Conservation (phyloP, 2,113 vertebrate species). For the Rhabdomys dilectus region DNA sequence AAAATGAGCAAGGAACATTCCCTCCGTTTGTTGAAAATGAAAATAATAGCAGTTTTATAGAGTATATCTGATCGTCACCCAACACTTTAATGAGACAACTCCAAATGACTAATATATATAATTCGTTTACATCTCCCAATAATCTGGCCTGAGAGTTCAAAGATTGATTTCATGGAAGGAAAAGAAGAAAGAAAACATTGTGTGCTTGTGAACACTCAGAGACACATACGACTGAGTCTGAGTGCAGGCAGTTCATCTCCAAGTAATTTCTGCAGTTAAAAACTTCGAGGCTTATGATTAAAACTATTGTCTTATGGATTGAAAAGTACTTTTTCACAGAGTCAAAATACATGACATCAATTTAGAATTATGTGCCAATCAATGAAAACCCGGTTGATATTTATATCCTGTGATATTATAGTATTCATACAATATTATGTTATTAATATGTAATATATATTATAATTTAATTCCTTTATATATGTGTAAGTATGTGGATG, state of each 20-base stretch:
- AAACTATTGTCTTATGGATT: not conserved
- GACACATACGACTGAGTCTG: not conserved
- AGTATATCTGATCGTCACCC: no score
- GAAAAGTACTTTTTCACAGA: not conserved
- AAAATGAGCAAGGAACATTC: not conserved
- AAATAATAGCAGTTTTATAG: not conserved
- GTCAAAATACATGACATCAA: not conserved
- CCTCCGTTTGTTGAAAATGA: accelerated
- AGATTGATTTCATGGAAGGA: accelerated
- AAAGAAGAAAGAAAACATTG: not conserved
- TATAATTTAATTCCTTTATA: not conserved
- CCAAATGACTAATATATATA: accelerated
- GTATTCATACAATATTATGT: no score
- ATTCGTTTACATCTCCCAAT: not conserved
- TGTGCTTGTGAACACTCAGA: not conserved
- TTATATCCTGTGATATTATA: not conserved
- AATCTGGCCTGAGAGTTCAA: not conserved
- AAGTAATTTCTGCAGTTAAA: not conserved
- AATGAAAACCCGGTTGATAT: not conserved
- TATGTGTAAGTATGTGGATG: not conserved
- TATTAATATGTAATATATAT: no score
- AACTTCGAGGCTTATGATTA: not conserved
- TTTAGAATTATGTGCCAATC: not conserved
- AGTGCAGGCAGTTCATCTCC: not conserved
- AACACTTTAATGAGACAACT: not conserved